Base-by-base conservation (phyloP, 1,140 invertebrate species). In the Trichonephila inaurata region DNA sequence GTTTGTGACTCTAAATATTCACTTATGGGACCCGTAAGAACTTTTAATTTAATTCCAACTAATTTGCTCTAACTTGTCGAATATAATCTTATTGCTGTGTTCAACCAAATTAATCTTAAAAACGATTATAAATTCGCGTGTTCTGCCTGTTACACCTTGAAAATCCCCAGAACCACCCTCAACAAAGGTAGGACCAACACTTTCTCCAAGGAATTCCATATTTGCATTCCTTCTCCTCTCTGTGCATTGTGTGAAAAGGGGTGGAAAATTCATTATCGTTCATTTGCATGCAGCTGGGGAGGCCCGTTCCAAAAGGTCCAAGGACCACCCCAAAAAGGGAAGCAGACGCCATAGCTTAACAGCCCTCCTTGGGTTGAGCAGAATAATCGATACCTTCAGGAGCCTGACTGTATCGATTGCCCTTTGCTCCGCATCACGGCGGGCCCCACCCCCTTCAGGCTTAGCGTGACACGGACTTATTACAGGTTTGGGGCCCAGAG, bases 351-450 rank as follows among this genome's bases (percentile, higher is more conserved):
- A 92, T 91, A 91, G 66, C 77, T 91, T 91, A 82, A 69, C 89
- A 62, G 44, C 51, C 90, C 90, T 72, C 82, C 82, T 87, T 92
- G 44, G 61, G 44, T 51, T 61, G 72, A 33, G 81, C 61, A 33
- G 51, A 92, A 92, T 92, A 92, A 92, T 92, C 91, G 81, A 92
- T 85, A 92, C 21, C 61, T 92, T 69, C 64, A 92, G 91, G 83
- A 92, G 91, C 91, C 91, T 92, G 91, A 92, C 91, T 62, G 91
- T 92, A 92, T 92, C 83, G 91, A 92, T 92, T 92, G 91, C 91
- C 91, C 91, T 87, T 92, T 92, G 91, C 91, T 86, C 91, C 81
- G 61, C 81, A 69, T 77, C 40, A 83, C 51, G 83, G 83, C 33
- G 58, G 89, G 88, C 51, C 69, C 91, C 83, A 44, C 18, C 82